phyloP scores from a whole-genome alignment of 2,113 vertebrate species.

The Hemibagrus wyckioides region DNA sequence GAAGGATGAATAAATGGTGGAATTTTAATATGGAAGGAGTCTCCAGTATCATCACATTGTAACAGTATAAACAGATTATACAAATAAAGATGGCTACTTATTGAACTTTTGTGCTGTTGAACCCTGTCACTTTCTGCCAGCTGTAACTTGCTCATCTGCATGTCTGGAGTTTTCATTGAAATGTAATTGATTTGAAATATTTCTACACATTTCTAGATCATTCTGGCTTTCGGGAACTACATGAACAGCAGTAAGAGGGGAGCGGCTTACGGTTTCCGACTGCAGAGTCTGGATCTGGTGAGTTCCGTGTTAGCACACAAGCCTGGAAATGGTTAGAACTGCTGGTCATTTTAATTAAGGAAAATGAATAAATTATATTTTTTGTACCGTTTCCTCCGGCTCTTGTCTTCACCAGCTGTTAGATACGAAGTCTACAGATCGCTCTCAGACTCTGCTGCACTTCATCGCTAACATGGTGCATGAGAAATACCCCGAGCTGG shows the following conservation, averaged over 20 bases:
- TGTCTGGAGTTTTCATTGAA: background rate
- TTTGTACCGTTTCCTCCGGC: background rate
- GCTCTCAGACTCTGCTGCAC: conserved; percentile 90
- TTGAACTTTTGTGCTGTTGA: background rate
- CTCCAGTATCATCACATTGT: too few species aligned
- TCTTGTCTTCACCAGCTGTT: conserved; percentile 74
- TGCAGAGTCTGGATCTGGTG: conserved; percentile 93
- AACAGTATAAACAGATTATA: background rate
- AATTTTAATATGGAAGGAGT: too few species aligned
- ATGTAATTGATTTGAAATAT: background rate
- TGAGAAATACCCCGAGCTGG: conserved; percentile 87
- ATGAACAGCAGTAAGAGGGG: conserved; percentile 98
- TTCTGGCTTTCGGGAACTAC: conserved; percentile 97
- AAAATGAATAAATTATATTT: background rate
- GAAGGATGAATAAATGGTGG: too few species aligned
- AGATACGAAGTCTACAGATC: conserved; percentile 96
- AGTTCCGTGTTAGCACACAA: conserved; percentile 44
- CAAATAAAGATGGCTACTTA: background rate
- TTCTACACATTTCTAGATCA: conserved; percentile 79
- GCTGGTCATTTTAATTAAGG: too few species aligned
- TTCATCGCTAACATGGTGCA: conserved; percentile 87
- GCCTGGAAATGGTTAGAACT: background rate
- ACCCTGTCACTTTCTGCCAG: too few species aligned
- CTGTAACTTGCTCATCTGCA: too few species aligned
- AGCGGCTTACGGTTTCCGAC: conserved; percentile 88